Percentiles rank a stretch among this genome's conserved stretches.
phyloP scores from a whole-genome alignment of 37 sponge, comb jelly and placozoan species.

The Ianthella basta region DNA sequence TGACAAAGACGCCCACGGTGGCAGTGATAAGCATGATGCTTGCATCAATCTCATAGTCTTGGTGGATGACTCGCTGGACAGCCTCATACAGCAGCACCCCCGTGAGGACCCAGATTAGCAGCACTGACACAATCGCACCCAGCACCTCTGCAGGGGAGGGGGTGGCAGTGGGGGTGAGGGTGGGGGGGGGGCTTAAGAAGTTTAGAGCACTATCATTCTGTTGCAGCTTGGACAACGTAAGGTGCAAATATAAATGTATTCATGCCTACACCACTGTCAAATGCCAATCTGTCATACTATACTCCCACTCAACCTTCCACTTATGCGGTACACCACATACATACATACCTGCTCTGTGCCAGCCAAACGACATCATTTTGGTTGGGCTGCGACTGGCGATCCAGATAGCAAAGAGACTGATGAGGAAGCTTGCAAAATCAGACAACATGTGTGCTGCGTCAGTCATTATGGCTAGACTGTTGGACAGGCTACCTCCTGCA shows the following conservation, averaged over 20 bases:
- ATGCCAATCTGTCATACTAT: too few species aligned
- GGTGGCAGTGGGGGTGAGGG: slow-evolving; percentile 4
- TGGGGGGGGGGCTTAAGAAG: too few species aligned
- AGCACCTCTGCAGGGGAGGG: slow-evolving; percentile 70
- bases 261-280: too few species aligned
- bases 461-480: slow-evolving; percentile 96
- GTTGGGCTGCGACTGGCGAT: slow-evolving; percentile 79
- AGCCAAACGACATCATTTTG: slow-evolving; percentile 93
- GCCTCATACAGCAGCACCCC: slow-evolving; percentile 90
- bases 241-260: too few species aligned
- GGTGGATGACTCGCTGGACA: slow-evolving; percentile 59
- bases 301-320: too few species aligned
- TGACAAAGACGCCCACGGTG: slow-evolving; percentile 81
- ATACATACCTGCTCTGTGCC: slow-evolving; percentile 93
- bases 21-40: slow-evolving; percentile 96
- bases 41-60: slow-evolving; percentile 79
- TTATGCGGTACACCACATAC: too few species aligned
- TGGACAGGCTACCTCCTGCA: slow-evolving; percentile 90
- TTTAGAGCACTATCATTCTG: too few species aligned
- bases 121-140: slow-evolving; percentile 90
- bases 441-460: slow-evolving; percentile 99
- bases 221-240: too few species aligned
- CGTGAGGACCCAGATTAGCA: slow-evolving; percentile 94
- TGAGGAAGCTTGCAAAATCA: slow-evolving; percentile 92
- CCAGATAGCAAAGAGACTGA: slow-evolving; percentile 94